These are phyloP conservation scores for Drosophila trapezifrons DNA, from an alignment of 1,140 invertebrate genomes.

Conservation along the genomic window DNA sequence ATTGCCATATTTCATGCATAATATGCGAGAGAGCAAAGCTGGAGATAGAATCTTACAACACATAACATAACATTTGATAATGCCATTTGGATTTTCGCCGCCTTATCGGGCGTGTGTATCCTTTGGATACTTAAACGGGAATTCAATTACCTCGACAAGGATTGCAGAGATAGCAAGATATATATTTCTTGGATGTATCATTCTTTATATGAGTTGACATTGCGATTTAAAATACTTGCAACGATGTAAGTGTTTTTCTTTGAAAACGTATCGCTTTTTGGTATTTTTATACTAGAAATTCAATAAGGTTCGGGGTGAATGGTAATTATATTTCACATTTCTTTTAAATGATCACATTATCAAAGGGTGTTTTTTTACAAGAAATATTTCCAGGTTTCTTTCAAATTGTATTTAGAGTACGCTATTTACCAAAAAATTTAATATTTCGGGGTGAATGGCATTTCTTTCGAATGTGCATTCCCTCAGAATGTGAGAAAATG, in stretches of 20 bases:
- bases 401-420: no score
- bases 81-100: slow-evolving; percentile 47
- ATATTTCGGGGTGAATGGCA: no score
- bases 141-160: neutral
- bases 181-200: no score
- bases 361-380: no score
- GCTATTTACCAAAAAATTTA: neutral
- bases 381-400: no score
- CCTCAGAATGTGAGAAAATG: neutral
- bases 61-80: slow-evolving; percentile 50
- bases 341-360: no score
- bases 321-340: no score
- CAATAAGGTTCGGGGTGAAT: no score
- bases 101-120: slow-evolving; percentile 17
- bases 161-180: neutral
- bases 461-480: neutral
- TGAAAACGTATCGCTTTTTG: neutral
- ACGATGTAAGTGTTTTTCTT: no score
- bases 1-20: slow-evolving; percentile 64
- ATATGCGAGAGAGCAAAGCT: slow-evolving; percentile 17
- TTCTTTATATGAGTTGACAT: no score
- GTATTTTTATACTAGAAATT: neutral
- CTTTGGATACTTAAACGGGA: neutral
- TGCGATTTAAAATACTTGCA: no score
- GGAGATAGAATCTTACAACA: slow-evolving; percentile 10